A percentile compares a stretch with the other conserved stretches of the same genome.
phyloP scores from a whole-genome alignment of 2,888 invertebrate genomes.

The Calliopum simillimum region DNA sequence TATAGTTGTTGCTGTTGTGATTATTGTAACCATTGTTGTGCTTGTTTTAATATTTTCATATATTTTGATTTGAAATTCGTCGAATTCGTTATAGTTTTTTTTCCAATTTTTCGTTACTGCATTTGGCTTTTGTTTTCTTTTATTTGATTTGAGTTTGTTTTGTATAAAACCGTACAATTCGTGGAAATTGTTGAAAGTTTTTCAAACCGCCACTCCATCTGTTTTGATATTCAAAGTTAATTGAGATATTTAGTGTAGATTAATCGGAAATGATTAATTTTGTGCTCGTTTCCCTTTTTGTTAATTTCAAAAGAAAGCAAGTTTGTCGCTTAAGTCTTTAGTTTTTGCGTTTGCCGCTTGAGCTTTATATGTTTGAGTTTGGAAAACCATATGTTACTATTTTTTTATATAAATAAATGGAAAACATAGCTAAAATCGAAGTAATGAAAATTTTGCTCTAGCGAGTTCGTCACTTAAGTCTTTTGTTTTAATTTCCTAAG shows the following conservation, averaged over 20 bases:
- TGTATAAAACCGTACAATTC: neutral
- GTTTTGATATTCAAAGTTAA: conserved; percentile 4
- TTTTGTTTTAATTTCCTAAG: neutral
- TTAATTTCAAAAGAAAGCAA: neutral
- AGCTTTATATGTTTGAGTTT: neutral
- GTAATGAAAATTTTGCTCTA: neutral
- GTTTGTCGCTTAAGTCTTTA: neutral
- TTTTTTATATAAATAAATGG: too few relatives aligned
- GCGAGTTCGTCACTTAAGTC: conserved; percentile 18
- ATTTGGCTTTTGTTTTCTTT: neutral
- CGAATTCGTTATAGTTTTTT: conserved; percentile 8
- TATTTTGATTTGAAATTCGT: conserved; percentile 16
- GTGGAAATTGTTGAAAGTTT: conserved; percentile 44
- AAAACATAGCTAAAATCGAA: too few relatives aligned
- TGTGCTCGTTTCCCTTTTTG: too few relatives aligned
- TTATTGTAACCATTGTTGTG: neutral
- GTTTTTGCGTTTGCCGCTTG: neutral
- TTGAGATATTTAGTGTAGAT: conserved; percentile 20
- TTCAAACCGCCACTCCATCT: conserved; percentile 44
- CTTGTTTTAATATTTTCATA: conserved; percentile 1
- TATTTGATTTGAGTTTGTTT: neutral
- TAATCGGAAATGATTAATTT: conserved; percentile 17
- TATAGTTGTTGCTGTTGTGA: conserved; percentile 1
- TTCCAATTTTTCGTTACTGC: neutral
- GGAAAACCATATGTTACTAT: neutral